Evolutionary conservation across 2,888 invertebrate genomes (phyloP).

Genomic region (Scaptomyza tumidula): DNA sequence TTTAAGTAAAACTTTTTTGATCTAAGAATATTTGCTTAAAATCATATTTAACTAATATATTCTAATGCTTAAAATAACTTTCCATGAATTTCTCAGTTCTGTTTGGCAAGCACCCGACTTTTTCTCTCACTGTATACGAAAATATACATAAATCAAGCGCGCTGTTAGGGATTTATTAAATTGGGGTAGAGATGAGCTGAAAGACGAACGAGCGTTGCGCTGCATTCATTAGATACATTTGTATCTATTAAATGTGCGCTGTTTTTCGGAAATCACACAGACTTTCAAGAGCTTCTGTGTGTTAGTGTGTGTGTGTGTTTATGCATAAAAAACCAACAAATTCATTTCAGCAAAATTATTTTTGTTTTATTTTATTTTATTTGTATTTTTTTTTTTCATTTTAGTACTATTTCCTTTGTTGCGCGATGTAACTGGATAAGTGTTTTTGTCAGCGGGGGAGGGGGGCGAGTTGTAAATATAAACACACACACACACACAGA

Average conservation of each 20-base stretch:
- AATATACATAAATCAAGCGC: slow-evolving; percentile 35
- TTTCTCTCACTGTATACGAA: background rate
- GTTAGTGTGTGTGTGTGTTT: slow-evolving; percentile 9
- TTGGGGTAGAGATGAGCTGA: slow-evolving; percentile 1
- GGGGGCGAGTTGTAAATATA: slow-evolving; percentile 6
- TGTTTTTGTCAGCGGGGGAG: slow-evolving; percentile 34
- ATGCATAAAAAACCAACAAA: slow-evolving; percentile 50
- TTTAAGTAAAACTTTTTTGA: no score
- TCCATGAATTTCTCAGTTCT: no score
- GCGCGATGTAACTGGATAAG: slow-evolving; percentile 62
- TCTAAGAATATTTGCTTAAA: no score
- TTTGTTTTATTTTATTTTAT: slow-evolving; percentile 27
- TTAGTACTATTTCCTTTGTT: slow-evolving; percentile 39
- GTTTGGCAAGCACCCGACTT: no score
- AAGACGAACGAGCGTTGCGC: slow-evolving; percentile 33
- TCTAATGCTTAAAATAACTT: no score
- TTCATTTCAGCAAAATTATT: slow-evolving; percentile 57
- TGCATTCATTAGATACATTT: slow-evolving; percentile 70
- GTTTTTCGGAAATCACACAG: slow-evolving; percentile 46
- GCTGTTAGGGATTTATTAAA: slow-evolving; percentile 3
- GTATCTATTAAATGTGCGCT: slow-evolving; percentile 59
- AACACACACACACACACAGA: background rate
- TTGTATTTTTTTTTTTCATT: slow-evolving; percentile 17
- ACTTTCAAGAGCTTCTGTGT: slow-evolving; percentile 14
- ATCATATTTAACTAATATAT: no score